Evolutionary conservation across 2,888 invertebrate genomes (phyloP).

Genomic region (Encarsia formosa): DNA sequence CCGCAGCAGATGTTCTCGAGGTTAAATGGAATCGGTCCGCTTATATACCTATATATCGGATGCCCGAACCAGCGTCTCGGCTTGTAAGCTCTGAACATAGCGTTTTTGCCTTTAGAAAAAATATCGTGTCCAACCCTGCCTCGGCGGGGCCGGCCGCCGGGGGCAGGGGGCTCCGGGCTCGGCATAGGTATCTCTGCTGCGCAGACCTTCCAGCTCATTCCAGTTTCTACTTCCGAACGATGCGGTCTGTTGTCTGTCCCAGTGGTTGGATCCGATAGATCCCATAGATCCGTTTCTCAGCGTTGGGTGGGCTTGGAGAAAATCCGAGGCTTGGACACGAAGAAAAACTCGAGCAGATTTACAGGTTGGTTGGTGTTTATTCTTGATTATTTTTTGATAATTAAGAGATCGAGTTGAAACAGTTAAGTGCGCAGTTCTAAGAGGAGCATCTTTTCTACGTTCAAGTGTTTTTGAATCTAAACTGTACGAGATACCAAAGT

Average conservation of each 20-base stretch:
- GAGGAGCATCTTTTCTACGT: neutral
- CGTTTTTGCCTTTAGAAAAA: too few relatives aligned
- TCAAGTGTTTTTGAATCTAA: neutral
- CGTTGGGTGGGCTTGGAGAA: conserved; percentile 21
- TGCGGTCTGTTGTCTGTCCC: conserved; percentile 37
- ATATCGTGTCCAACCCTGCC: too few relatives aligned
- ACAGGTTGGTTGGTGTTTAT: conserved; percentile 45
- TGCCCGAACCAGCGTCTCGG: too few relatives aligned
- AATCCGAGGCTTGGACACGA: conserved; percentile 30
- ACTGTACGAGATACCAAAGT: neutral
- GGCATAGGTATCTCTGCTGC: conserved; percentile 37
- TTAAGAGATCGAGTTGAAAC: conserved; percentile 17
- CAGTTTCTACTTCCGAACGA: conserved; percentile 31
- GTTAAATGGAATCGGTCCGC: too few relatives aligned
- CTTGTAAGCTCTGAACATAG: too few relatives aligned
- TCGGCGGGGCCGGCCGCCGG: too few relatives aligned
- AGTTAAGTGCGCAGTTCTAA: neutral
- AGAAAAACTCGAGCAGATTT: conserved; percentile 42
- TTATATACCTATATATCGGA: too few relatives aligned
- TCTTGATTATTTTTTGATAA: conserved; percentile 29
- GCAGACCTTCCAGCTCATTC: conserved; percentile 29
- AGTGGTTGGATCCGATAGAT: conserved; percentile 23
- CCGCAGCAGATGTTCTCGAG: too few relatives aligned
- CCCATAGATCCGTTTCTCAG: conserved; percentile 20
- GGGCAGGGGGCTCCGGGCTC: too few relatives aligned